Evolutionary conservation across 2,113 vertebrate genomes (phyloP), one percentile per base, ranked within the genome.

Genomic region (Takifugu flavidus): DNA sequence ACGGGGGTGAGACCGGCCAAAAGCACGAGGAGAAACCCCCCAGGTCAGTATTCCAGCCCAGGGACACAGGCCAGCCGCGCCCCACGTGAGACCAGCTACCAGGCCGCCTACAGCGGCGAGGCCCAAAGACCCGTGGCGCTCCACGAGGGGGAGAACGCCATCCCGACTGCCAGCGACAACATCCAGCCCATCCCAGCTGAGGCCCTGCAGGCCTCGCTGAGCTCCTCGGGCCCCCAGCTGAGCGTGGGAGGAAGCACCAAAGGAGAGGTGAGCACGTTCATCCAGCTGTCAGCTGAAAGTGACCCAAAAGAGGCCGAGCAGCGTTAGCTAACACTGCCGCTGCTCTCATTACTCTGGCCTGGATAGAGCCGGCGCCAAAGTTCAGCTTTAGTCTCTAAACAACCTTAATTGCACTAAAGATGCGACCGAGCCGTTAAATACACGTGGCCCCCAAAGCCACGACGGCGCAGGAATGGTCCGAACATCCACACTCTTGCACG

Each of bases 51-150:
- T 31, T 75, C 67, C 59, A 84, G 91, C 66, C 90, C 90, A 13
- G 79, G 74, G 4, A 87, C 86, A 39, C 92, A 90, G 45, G 88
- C 85, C 56, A 43, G 58, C 62, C 55, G 71, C 0, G 7, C 72
- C 65, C 84, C 85, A 28, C 87, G 88, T 66, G 94, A 94, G 68
- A 86, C 93, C 87, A 93, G 93, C 87, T 93, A 96, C 72, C 92
- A 92, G 80, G 89, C 92, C 12, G 88, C 94, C 81, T 95, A 94
- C 88, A 91, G 82, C 2, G 79, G 73, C 2, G 90, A 91, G 29
- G 26, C 60, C 26, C 67, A 83, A 62, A 82, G 82, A 58, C 79
- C 89, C 29, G 64, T 25, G 11, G 78, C 84, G 45, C 49, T 49
- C 31, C 83, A 82, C 27, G 80, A 81, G 49, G 70, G 29, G n/a